Evolutionary conservation across 2,888 invertebrate genomes (phyloP).

Genomic region (Pseudolycoriella hygida): DNA sequence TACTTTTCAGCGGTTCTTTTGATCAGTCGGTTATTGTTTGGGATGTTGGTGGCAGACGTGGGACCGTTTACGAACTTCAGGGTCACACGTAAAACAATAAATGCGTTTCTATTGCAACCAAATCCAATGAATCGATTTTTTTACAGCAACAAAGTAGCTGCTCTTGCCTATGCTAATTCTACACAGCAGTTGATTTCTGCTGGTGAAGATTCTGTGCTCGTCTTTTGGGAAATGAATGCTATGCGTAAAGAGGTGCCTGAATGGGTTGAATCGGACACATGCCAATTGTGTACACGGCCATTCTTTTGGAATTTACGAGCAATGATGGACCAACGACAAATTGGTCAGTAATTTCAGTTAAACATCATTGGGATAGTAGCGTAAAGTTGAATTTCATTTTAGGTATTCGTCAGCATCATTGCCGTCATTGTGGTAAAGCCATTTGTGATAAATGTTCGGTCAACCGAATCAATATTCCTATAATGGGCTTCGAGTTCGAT

Average conservation of each 20-base stretch:
- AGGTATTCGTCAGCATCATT: constrained; percentile 71
- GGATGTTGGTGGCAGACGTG: constrained; percentile 96
- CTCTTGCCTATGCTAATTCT: constrained; percentile 64
- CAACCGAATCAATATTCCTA: constrained; percentile 74
- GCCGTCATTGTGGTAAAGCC: constrained; percentile 87
- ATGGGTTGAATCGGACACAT: constrained; percentile 89
- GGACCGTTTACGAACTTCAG: constrained; percentile 88
- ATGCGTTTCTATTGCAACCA: not conserved
- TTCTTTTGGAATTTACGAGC: constrained; percentile 98
- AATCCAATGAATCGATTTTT: too few species aligned
- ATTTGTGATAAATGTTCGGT: constrained; percentile 86
- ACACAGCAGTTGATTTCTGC: constrained; percentile 72
- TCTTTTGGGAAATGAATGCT: constrained; percentile 89
- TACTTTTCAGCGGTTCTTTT: constrained; percentile 89
- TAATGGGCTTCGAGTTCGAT: constrained; percentile 96
- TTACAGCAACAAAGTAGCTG: constrained; percentile 73
- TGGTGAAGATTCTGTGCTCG: constrained; percentile 80
- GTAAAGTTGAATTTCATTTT: not conserved
- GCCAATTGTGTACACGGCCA: constrained; percentile 85
- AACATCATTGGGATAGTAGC: too few species aligned
- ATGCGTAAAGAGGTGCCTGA: constrained; percentile 81
- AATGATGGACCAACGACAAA: constrained; percentile 94
- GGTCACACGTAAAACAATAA: constrained; percentile 66
- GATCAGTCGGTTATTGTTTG: constrained; percentile 93
- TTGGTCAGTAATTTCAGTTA: constrained; percentile 29